Evolutionary conservation across 1,140 invertebrate genomes (phyloP), one percentile per base, ranked within the genome.

Genomic region (Cardiocondyla obscurior): DNA sequence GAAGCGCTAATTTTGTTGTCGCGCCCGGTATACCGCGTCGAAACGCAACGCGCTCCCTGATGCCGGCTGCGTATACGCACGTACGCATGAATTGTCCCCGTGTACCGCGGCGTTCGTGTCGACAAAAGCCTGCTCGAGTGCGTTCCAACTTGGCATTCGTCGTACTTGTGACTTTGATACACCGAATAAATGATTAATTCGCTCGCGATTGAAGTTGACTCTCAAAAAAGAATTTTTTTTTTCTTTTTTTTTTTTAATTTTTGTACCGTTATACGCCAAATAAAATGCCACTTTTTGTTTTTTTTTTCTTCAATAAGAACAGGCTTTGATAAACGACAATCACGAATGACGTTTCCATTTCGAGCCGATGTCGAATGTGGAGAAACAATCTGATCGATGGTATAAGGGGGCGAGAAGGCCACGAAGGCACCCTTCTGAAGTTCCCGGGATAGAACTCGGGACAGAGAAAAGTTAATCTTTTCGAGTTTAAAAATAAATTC

Each of bases 51-150:
- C 46, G 25, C 42, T 83, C 55, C 60, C 55, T 57, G 33, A 72
- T 57, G 30, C 22, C 12, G 51, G 39, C 39, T 57, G 64, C 62
- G 19, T 57, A 8, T 58, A 39, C 36, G 53, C 33, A 39, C 33
- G 51, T 36, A 39, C 33, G 28, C 28, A 62, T 30, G 33, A 39
- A 88, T 88, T 87, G 74, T 87, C 55, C 51, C 16, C 53, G n/a
- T 22, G 16, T 57, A 70, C 16, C 57, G 65, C 70, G 30, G 44
- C 57, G 57, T 82, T 79, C n/a, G 62, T 42, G 22, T 74, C 10
- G 74, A 22, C 28, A 39, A 36, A 70, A 44, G 57, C 55, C 70
- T 82, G 82, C 57, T 88, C 55, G 36, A 60, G 65, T 60, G 30
- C 33, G 46, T 39, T 55, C 25, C 14, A n/a, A 58, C 36, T 19